Conservation (phyloP, 2,888 invertebrate species). For the Chrysina gloriosa region DNA sequence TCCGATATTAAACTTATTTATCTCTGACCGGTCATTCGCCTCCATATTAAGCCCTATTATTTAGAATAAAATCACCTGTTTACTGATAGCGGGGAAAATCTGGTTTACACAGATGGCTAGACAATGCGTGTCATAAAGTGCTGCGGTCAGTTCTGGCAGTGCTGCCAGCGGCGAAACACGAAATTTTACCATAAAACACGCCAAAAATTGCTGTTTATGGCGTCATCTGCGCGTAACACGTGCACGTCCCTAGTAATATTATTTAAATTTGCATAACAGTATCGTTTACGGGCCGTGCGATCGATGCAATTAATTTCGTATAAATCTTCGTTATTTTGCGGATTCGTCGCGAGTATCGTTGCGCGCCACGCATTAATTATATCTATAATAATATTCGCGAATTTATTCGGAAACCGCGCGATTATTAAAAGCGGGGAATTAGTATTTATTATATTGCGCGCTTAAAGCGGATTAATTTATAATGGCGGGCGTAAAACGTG, state of each 20-base stretch:
- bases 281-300: conserved; percentile 16
- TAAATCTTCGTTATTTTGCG: conserved; percentile 19
- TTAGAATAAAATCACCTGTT: conserved; percentile 43
- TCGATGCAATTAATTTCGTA: conserved; percentile 30
- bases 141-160: conserved; percentile 50
- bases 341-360: too few relatives aligned
- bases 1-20: conserved; percentile 7
- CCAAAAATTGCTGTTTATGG: conserved; percentile 36
- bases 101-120: conserved; percentile 49
- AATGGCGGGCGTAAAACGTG: too few relatives aligned
- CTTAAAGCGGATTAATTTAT: too few relatives aligned
- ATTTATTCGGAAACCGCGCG: too few relatives aligned
- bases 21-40: background rate
- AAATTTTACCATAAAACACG: conserved; percentile 35
- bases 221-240: conserved; percentile 35
- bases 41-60: conserved; percentile 20
- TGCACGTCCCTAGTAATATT: conserved; percentile 22
- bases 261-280: conserved; percentile 33
- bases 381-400: too few relatives aligned
- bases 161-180: conserved; percentile 50
- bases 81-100: conserved; percentile 43
- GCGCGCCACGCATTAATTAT: too few relatives aligned
- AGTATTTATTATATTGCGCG: too few relatives aligned
- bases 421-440: too few relatives aligned
- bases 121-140: conserved; percentile 52